These are phyloP conservation scores for Polyommatus icarus DNA, from an alignment of 2,888 invertebrate species.

Conservation along the genomic window DNA sequence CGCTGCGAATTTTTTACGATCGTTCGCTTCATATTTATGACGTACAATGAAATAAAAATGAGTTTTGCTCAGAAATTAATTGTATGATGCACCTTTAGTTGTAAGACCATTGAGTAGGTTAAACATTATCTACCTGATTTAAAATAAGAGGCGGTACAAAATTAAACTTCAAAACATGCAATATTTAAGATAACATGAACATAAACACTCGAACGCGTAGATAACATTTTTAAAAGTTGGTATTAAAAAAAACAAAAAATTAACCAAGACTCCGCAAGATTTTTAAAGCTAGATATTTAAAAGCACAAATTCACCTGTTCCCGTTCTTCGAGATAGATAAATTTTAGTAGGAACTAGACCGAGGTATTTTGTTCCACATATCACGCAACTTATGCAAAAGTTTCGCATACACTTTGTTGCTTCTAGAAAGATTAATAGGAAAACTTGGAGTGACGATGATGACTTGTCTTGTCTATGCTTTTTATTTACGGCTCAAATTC, in stretches of 20 bases:
- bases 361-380: neutral
- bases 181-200: no score
- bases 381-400: constrained; percentile 9
- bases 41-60: constrained; percentile 28
- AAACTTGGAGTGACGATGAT: neutral
- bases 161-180: neutral
- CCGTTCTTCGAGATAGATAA: neutral
- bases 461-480: neutral
- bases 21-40: constrained; percentile 31
- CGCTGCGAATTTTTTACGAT: constrained; percentile 28
- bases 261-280: no score
- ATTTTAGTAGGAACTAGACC: neutral
- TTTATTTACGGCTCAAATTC: neutral
- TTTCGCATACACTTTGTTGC: neutral
- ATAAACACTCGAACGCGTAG: no score
- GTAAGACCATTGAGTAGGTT: neutral
- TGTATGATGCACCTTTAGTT: neutral
- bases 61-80: constrained; percentile 7
- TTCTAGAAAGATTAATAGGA: neutral
- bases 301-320: neutral
- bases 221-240: no score
- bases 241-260: no score
- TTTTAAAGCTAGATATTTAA: neutral
- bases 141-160: no score
- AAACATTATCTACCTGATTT: neutral